Evolutionary conservation across 2,797 vertebrate genomes (phyloP).

Genomic region (Mus minutoides): DNA sequence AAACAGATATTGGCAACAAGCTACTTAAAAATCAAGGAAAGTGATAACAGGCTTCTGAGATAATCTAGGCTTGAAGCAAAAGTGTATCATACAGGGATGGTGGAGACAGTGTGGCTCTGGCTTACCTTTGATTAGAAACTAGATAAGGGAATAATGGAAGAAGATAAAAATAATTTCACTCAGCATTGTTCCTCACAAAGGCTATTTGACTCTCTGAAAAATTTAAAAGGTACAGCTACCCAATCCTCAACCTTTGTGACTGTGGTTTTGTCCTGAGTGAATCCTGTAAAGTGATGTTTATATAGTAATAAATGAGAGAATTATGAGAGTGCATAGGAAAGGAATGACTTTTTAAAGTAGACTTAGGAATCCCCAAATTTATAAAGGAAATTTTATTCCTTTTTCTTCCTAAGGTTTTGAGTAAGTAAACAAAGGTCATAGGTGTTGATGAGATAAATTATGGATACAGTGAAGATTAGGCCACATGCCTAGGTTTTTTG

Average conservation of each 20-base stretch:
- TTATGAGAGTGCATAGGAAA: neutral
- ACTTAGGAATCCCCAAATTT: neutral
- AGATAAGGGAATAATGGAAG: neutral
- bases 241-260: neutral
- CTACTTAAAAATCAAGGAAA: neutral
- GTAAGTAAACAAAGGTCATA: neutral
- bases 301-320: neutral
- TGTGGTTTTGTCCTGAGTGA: conserved; percentile 1
- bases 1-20: neutral
- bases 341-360: neutral
- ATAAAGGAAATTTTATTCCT: neutral
- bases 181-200: neutral
- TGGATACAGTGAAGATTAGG: neutral
- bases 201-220: neutral
- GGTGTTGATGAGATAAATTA: neutral
- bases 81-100: neutral
- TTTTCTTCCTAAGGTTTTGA: neutral
- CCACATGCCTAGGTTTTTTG: neutral
- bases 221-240: neutral
- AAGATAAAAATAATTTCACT: neutral
- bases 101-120: neutral
- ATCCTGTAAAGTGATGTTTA: neutral
- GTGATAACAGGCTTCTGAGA: neutral
- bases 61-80: neutral
- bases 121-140: neutral